phyloP scores from a whole-genome alignment of 1,140 invertebrate species.

The honey bee (Apis mellifera) region DNA sequence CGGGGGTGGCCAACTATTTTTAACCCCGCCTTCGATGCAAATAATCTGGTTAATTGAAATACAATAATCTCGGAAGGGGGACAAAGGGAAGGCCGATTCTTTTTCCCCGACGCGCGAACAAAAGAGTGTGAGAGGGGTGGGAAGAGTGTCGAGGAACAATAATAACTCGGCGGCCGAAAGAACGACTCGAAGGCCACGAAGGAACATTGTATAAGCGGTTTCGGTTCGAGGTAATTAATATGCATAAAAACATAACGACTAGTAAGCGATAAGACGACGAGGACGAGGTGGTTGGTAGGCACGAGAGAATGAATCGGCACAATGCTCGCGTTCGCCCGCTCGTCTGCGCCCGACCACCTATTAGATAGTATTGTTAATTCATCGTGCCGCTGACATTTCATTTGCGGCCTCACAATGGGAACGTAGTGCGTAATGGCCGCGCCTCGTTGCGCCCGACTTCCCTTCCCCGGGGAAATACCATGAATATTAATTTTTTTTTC shows the following conservation, averaged over 20 bases:
- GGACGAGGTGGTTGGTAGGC: not conserved
- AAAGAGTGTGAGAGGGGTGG: not conserved
- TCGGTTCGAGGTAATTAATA: constrained; percentile 50
- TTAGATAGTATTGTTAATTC: constrained; percentile 79
- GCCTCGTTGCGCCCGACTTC: constrained; percentile 28
- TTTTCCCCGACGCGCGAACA: not conserved
- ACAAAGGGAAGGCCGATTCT: not conserved
- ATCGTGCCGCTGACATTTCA: constrained; percentile 76
- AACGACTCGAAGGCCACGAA: too few relatives aligned
- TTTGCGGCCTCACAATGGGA: constrained; percentile 71
- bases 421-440: constrained; percentile 1
- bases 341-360: constrained; percentile 69
- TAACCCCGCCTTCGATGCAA: not conserved
- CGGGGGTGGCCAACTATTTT: not conserved
- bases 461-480: not conserved
- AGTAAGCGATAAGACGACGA: constrained; percentile 56
- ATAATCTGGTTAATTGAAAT: constrained; percentile 9
- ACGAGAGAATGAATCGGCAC: constrained; percentile 59
- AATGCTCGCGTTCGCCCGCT: constrained; percentile 60
- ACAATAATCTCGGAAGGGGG: not conserved
- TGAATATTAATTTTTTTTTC: constrained; percentile 4
- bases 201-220: not conserved
- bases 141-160: too few relatives aligned
- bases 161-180: not conserved
- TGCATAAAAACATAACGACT: constrained; percentile 56